Evolutionary conservation across 2,888 invertebrate species (phyloP).

Genomic region (Catocala fraxini): DNA sequence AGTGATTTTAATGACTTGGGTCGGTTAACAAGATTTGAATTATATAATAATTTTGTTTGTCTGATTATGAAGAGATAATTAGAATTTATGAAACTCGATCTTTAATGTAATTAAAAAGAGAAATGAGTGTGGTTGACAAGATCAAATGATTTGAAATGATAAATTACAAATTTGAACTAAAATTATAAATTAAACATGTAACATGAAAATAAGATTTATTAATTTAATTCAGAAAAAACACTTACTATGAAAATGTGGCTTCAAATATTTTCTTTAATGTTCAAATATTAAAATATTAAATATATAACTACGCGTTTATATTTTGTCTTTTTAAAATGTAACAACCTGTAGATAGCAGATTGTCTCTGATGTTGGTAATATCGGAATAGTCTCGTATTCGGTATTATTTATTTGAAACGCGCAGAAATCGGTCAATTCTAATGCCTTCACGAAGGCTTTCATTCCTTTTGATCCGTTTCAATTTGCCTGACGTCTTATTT

Average conservation of each 20-base stretch:
- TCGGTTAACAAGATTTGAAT: conserved; percentile 35
- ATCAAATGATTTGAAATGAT: conserved; percentile 27
- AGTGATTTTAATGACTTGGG: conserved; percentile 42
- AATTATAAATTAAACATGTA: no score
- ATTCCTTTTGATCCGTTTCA: conserved; percentile 76
- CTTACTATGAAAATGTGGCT: no score
- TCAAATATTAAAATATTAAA: no score
- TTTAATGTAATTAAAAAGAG: conserved; percentile 31
- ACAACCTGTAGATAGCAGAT: conserved; percentile 59
- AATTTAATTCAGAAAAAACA: no score
- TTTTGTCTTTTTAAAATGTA: conserved; percentile 16
- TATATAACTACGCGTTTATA: neutral
- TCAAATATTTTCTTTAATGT: no score
- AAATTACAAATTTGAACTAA: neutral
- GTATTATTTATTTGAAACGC: conserved; percentile 78
- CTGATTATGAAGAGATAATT: no score
- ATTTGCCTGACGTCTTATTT: conserved; percentile 84
- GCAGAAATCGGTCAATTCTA: conserved; percentile 74
- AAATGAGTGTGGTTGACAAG: conserved; percentile 28
- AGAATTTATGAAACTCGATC: no score
- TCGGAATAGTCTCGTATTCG: conserved; percentile 68
- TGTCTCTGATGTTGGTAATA: conserved; percentile 61
- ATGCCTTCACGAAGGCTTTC: conserved; percentile 75
- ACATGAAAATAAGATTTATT: no score
- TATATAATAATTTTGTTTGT: conserved; percentile 29